A percentile compares a stretch with the other conserved stretches of the same genome.
Conservation (phyloP, 2,113 vertebrate genomes). For the Pyrgilauda ruficollis region DNA sequence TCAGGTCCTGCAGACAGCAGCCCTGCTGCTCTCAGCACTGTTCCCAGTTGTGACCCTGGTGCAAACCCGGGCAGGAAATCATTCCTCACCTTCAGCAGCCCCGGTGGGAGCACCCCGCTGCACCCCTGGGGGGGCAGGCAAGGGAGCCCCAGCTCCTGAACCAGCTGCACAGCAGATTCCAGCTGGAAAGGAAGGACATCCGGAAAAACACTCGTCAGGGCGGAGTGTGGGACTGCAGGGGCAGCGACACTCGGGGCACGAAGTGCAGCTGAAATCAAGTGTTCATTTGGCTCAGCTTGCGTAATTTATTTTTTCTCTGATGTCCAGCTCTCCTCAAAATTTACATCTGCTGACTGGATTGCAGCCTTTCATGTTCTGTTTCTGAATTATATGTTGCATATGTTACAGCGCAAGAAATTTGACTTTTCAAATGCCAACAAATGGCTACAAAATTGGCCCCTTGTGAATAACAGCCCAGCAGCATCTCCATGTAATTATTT, state of each 20-base stretch:
- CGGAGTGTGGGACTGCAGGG: fast-evolving
- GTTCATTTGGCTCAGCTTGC: neutral
- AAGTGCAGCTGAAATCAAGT: neutral
- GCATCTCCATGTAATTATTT: slow-evolving; percentile 74
- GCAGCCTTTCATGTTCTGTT: slow-evolving; percentile 54
- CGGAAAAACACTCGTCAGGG: neutral
- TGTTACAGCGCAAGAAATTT: slow-evolving; percentile 56
- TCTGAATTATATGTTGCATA: slow-evolving; percentile 45
- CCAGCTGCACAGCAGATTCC: neutral
- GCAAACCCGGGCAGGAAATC: fast-evolving
- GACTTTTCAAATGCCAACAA: slow-evolving; percentile 72
- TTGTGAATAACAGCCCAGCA: slow-evolving; percentile 66
- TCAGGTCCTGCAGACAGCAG: neutral
- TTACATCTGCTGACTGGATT: neutral
- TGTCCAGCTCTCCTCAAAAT: slow-evolving; percentile 12
- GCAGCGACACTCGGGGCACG: fast-evolving
- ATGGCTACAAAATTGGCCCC: slow-evolving; percentile 71
- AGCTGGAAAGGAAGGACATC: neutral
- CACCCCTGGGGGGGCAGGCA: neutral
- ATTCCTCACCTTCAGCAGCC: fast-evolving
- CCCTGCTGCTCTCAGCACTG: fast-evolving
- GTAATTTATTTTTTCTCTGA: slow-evolving; percentile 6
- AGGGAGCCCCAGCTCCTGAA: fast-evolving
- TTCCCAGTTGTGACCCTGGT: fast-evolving
- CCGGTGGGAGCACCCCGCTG: neutral